Percentiles rank a stretch among this genome's conserved stretches.
These are phyloP conservation scores for Oreortyx pictus DNA, from an alignment of 2,797 vertebrate species.

Conservation along the genomic window DNA sequence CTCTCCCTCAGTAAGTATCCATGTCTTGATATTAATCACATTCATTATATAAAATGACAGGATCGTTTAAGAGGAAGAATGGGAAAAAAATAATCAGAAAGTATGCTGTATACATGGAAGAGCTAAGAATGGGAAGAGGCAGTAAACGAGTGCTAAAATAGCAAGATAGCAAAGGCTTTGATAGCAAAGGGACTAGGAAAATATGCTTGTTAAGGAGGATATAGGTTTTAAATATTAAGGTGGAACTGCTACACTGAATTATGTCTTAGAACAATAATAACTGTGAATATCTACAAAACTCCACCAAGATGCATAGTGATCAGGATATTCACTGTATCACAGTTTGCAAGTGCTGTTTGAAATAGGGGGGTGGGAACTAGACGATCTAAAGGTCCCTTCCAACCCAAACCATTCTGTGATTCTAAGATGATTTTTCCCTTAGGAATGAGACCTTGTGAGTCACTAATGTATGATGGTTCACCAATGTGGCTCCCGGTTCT, in stretches of 20 bases:
- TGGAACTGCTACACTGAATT: neutral
- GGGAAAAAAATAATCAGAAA: neutral
- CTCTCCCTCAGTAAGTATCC: neutral
- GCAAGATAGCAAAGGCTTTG: neutral
- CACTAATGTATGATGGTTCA: neutral
- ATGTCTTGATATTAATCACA: neutral
- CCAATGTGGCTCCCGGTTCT: neutral
- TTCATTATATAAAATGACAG: neutral
- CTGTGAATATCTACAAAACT: neutral
- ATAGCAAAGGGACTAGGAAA: neutral
- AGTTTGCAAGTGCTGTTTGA: neutral
- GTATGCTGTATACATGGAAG: neutral
- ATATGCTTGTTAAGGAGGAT: accelerated
- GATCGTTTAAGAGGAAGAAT: neutral
- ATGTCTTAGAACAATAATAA: neutral
- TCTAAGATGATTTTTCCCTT: neutral
- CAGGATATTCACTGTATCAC: neutral
- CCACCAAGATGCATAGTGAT: neutral
- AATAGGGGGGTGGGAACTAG: neutral
- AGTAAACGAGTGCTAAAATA: neutral
- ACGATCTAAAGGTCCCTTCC: too few relatives aligned
- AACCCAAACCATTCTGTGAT: too few relatives aligned
- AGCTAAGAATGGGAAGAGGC: neutral
- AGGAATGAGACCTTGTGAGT: neutral
- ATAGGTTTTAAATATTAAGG: neutral